phyloP scores from a whole-genome alignment of 1,140 invertebrate genomes.

The Hydropsyche tenuis region DNA sequence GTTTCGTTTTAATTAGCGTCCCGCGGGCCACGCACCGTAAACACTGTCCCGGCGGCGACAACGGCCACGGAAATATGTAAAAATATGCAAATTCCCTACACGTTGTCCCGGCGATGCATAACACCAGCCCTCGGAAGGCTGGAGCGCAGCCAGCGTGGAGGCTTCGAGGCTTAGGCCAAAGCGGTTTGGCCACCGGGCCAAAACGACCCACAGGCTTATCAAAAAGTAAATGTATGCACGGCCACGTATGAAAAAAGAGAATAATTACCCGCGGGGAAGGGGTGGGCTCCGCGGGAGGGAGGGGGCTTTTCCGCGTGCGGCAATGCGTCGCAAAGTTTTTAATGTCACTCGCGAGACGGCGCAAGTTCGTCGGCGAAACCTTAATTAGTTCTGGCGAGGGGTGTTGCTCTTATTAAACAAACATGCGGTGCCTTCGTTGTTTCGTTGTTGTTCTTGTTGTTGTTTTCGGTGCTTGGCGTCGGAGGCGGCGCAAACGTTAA shows the following conservation, averaged over 20 bases:
- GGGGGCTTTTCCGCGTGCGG: not conserved
- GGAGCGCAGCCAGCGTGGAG: not conserved
- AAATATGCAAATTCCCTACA: constrained; percentile 15
- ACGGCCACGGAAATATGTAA: not conserved
- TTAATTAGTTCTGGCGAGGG: too few species aligned
- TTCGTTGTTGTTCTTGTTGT: too few species aligned
- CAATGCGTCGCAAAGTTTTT: too few species aligned
- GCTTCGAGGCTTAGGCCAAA: not conserved
- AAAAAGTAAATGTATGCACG: not conserved
- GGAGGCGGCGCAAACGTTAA: too few species aligned
- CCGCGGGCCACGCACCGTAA: constrained; percentile 4
- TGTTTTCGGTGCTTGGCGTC: too few species aligned
- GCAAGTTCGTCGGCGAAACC: too few species aligned
- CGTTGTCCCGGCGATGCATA: not conserved
- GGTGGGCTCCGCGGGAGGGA: not conserved
- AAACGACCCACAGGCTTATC: not conserved
- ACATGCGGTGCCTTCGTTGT: too few species aligned
- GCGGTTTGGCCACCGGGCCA: not conserved
- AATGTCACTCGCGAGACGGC: too few species aligned
- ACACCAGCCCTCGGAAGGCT: not conserved
- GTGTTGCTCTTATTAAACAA: too few species aligned
- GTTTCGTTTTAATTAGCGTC: constrained; percentile 12
- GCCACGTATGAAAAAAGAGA: not conserved
- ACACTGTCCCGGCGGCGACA: not conserved
- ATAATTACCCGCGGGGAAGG: not conserved